Base-by-base conservation (phyloP, 2,888 invertebrate species). In the Lepetodrilus schrolli region DNA sequence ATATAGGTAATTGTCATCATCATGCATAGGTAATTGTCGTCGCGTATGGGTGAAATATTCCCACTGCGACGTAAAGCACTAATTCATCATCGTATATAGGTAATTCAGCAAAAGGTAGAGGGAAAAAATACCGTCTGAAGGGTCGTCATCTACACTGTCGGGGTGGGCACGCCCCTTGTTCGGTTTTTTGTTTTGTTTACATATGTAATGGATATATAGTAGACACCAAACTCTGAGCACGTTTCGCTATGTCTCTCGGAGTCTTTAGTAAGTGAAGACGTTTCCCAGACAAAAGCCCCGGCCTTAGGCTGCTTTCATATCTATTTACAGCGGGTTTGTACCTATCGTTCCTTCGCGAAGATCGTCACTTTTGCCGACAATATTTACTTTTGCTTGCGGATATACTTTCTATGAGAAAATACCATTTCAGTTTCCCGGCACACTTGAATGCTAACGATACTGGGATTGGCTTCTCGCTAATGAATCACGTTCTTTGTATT, bases 201-300 rank as follows among this genome's bases (percentile, higher is more conserved):
- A 58, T 58, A 58, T 30, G 58, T 58, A 34, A 34, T 30, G 17
- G 58, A 58, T 58, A 58, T 34, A 58, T n/a, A 43, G n/a, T 34
- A n/a, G 13, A 48, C 48, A 30, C 58, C 7, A 58, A 17, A 30
- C 26, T 34, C 17, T 10, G 17, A n/a, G 58, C 58, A 58, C 58
- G 58, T 58, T 34, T 34, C 30, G 7, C 30, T 26, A 7, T 58
- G 58, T 58, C 58, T 26, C 58, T n/a, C 26, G 30, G 58, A 13
- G 17, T 13, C 58, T 58, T 10, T 58, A 58, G 58, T 23, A 58
- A 58, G 34, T 34, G 26, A 17, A 58, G 58, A 58, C 58, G 58
- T 30, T 30, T 30, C 20, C 7, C 58, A n/a, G 30, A 58, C 58
- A 58, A 58, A 58, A 58, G 58, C 58, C 34, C 34, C 34, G 26